Evolutionary conservation across 2,888 invertebrate genomes (phyloP).

Genomic region (Allolobophora icterica): DNA sequence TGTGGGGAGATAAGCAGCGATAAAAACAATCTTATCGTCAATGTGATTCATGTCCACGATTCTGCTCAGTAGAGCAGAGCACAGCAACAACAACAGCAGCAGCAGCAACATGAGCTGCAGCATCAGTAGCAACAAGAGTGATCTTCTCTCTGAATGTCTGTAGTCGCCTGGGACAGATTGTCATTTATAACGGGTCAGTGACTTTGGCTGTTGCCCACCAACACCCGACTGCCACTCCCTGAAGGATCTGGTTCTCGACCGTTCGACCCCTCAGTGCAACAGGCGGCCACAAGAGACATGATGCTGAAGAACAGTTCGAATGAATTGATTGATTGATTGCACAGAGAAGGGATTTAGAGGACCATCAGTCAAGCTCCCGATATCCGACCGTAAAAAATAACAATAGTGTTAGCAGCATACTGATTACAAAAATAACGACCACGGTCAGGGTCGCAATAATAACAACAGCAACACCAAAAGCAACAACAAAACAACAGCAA

Average conservation of each 20-base stretch:
- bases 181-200: background rate
- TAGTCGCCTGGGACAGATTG: background rate
- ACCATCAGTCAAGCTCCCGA: background rate
- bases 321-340: conserved; percentile 2
- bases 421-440: too few relatives aligned
- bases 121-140: background rate
- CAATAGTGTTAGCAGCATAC: background rate
- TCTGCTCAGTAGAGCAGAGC: background rate
- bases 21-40: background rate
- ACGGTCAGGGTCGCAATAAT: too few relatives aligned
- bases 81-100: background rate
- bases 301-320: background rate
- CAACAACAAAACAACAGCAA: too few relatives aligned
- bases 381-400: background rate
- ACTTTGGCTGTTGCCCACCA: background rate
- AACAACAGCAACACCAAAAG: too few relatives aligned
- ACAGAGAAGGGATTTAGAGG: background rate
- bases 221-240: background rate
- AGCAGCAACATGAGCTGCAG: background rate
- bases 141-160: background rate
- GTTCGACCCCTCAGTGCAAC: background rate
- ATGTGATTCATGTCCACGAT: background rate
- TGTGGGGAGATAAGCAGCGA: background rate
- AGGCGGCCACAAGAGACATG: background rate
- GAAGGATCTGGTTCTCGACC: background rate